phyloP scores from a whole-genome alignment of 2,113 vertebrate species.

The Herpetotheres cachinnans region DNA sequence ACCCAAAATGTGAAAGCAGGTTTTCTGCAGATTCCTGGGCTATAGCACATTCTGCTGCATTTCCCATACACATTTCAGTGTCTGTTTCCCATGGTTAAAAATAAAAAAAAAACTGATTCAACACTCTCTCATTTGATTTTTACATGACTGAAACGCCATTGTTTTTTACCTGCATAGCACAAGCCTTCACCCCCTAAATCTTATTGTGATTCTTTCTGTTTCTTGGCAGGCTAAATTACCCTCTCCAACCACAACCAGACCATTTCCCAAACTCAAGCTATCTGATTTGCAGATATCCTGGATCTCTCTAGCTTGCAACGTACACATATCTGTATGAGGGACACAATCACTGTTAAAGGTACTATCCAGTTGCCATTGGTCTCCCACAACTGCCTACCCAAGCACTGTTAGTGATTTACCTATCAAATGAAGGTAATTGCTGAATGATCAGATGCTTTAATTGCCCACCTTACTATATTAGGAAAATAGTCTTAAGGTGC shows the following conservation, averaged over 20 bases:
- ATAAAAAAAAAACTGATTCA: constrained; percentile 18
- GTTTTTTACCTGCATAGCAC: not conserved
- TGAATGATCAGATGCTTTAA: not conserved
- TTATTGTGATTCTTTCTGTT: not conserved
- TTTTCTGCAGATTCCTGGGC: constrained; percentile 9
- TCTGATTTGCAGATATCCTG: not conserved
- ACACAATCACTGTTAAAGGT: not conserved
- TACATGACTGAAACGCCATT: not conserved
- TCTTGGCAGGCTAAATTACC: not conserved
- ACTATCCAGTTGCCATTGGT: not conserved
- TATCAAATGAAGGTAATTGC: not conserved
- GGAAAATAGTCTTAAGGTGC: not conserved
- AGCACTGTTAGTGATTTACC: not conserved
- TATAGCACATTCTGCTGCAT: constrained; percentile 7
- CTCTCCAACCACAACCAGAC: not conserved
- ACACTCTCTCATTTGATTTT: not conserved
- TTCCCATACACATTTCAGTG: not conserved
- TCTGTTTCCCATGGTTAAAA: constrained; percentile 36
- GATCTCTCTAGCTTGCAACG: not conserved
- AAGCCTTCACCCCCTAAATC: not conserved
- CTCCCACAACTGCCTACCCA: not conserved
- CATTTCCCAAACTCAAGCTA: not conserved
- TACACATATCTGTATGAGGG: not conserved
- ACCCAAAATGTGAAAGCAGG: not conserved
- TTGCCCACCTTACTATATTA: not conserved